Percentiles rank a stretch among this genome's conserved stretches.
These are phyloP conservation scores for Amphipyra tragopoginis DNA, from an alignment of 2,888 invertebrate species.

Conservation along the genomic window DNA sequence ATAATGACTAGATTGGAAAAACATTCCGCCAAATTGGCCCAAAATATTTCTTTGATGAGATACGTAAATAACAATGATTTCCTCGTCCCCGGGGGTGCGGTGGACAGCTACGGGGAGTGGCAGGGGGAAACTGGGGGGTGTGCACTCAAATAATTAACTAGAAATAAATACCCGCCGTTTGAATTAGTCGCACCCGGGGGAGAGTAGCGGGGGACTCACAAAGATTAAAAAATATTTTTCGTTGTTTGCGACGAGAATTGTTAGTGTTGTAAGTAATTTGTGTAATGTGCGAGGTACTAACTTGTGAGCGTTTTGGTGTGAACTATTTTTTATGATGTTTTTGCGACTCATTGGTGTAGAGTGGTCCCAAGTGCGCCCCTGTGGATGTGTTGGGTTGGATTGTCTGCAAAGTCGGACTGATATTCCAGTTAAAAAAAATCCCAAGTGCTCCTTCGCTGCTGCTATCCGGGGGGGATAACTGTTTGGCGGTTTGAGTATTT, in stretches of 20 bases:
- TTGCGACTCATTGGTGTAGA: too few species aligned
- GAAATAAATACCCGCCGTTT: slow-evolving; percentile 68
- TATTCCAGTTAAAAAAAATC: too few species aligned
- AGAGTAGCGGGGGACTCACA: slow-evolving; percentile 24
- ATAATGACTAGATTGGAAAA: slow-evolving; percentile 46
- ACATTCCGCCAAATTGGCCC: slow-evolving; percentile 60
- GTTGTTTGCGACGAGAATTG: slow-evolving; percentile 1
- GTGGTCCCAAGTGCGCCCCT: too few species aligned
- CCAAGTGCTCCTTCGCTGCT: too few species aligned
- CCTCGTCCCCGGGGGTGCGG: slow-evolving; percentile 17
- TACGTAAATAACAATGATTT: slow-evolving; percentile 62
- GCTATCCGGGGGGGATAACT: too few species aligned
- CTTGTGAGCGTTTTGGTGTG: not conserved
- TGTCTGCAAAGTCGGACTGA: too few species aligned
- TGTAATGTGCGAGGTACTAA: not conserved
- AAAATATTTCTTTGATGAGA: slow-evolving; percentile 62
- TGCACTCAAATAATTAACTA: slow-evolving; percentile 71
- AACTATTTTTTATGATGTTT: too few species aligned
- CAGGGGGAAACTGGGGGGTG: slow-evolving; percentile 8
- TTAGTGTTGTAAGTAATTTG: not conserved
- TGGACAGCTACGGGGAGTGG: not conserved
- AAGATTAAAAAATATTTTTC: slow-evolving; percentile 42
- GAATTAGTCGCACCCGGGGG: slow-evolving; percentile 63
- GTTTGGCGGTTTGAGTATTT: too few species aligned
- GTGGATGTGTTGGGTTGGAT: too few species aligned